phyloP scores from a whole-genome alignment of 1,140 invertebrate genomes.

The Pseudomyrmex flavicornis region DNA sequence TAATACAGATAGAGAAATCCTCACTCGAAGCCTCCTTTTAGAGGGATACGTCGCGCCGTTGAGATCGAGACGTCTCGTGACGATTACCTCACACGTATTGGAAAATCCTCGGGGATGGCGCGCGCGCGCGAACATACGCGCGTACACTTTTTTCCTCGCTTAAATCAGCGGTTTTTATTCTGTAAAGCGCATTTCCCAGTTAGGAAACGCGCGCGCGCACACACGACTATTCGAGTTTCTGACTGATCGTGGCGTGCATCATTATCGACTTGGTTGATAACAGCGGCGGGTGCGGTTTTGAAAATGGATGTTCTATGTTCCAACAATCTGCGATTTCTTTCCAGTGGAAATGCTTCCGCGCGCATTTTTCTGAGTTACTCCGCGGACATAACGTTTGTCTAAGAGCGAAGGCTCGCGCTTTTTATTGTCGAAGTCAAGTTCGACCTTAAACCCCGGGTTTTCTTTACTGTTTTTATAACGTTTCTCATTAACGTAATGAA shows the following conservation, averaged over 20 bases:
- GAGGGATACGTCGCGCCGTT: not conserved
- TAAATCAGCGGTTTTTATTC: slow-evolving; percentile 17
- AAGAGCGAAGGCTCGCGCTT: too few relatives aligned
- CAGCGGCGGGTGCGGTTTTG: not conserved
- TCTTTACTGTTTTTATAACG: not conserved
- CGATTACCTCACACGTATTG: slow-evolving; percentile 50
- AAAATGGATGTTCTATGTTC: not conserved
- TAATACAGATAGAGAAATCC: slow-evolving; percentile 45
- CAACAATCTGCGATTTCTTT: not conserved
- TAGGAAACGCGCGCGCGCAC: slow-evolving; percentile 2
- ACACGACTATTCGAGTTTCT: slow-evolving; percentile 8
- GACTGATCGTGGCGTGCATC: slow-evolving; percentile 35
- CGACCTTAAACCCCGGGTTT: not conserved
- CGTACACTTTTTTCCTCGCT: slow-evolving; percentile 18
- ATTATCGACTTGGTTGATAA: slow-evolving; percentile 41
- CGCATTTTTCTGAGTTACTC: not conserved
- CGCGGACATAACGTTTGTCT: not conserved
- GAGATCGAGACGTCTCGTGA: slow-evolving; percentile 38
- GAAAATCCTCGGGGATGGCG: not conserved
- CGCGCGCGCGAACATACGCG: not conserved
- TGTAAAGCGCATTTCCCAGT: slow-evolving; percentile 11
- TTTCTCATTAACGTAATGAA: slow-evolving; percentile 9
- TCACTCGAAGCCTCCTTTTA: not conserved
- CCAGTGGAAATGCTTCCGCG: not conserved
- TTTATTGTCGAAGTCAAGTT: not conserved